Conservation (phyloP, 2,888 invertebrate genomes). For the Zygogramma bicolorata region DNA sequence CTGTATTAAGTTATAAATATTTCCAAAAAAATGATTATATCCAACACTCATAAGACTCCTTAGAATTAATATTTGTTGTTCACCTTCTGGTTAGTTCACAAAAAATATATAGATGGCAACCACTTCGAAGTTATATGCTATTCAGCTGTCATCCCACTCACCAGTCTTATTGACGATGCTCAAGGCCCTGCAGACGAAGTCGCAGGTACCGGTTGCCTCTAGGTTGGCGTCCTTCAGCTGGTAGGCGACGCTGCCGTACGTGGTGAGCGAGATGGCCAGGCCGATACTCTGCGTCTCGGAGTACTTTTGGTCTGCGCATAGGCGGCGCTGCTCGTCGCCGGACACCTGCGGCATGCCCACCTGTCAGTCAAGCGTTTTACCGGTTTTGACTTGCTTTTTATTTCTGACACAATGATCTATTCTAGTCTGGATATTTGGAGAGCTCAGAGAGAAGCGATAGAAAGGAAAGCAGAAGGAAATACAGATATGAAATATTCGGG, state of each 20-base stretch:
- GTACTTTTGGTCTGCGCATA: slow-evolving; percentile 75
- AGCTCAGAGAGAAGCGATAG: background rate
- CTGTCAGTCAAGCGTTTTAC: slow-evolving; percentile 57
- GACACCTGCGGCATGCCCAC: slow-evolving; percentile 72
- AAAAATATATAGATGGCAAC: too few species aligned
- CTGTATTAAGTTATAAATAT: too few species aligned
- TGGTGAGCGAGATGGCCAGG: slow-evolving; percentile 69
- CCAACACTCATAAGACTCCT: too few species aligned
- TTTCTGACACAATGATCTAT: background rate
- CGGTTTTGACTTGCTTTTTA: background rate
- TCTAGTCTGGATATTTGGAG: background rate
- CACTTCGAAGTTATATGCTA: too few species aligned
- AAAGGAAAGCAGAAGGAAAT: background rate
- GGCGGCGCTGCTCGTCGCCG: slow-evolving; percentile 78
- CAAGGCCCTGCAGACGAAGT: slow-evolving; percentile 79
- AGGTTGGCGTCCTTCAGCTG: slow-evolving; percentile 84
- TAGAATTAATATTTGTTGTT: too few species aligned
- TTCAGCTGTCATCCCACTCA: slow-evolving; percentile 67
- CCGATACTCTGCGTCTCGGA: slow-evolving; percentile 66
- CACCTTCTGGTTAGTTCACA: too few species aligned
- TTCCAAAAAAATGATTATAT: too few species aligned
- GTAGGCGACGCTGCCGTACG: slow-evolving; percentile 83
- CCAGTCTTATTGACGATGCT: slow-evolving; percentile 81
- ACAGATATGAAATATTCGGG: too few species aligned
- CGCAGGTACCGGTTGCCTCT: slow-evolving; percentile 80